These are phyloP conservation scores for Aegotheles bennettii DNA, from an alignment of 2,113 vertebrate species.

Conservation along the genomic window DNA sequence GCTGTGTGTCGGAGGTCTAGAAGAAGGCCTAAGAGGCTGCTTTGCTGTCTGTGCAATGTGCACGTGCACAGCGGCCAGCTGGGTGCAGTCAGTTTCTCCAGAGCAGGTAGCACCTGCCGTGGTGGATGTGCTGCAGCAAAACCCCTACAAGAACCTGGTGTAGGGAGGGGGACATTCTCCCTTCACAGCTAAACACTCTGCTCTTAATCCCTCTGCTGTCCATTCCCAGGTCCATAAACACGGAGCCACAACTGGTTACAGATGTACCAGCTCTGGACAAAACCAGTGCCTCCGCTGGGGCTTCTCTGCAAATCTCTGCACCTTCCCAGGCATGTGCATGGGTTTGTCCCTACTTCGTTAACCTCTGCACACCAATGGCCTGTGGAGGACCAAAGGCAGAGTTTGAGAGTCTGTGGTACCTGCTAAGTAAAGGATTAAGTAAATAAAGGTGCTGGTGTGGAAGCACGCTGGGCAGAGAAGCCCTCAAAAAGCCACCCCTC, in stretches of 20 bases:
- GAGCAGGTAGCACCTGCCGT: accelerated
- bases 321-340: background rate
- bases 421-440: background rate
- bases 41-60: background rate
- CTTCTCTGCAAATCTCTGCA: background rate
- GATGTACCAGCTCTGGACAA: background rate
- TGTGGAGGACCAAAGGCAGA: background rate
- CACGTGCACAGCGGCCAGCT: accelerated
- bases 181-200: background rate
- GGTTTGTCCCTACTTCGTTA: background rate
- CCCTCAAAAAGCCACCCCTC: accelerated
- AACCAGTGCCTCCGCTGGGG: background rate
- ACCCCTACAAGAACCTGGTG: background rate
- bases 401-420: background rate
- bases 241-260: accelerated
- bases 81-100: accelerated
- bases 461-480: accelerated
- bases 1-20: background rate
- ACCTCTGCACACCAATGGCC: background rate
- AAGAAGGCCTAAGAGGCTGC: background rate
- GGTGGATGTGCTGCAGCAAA: background rate
- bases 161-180: background rate
- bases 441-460: background rate
- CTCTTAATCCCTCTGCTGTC: background rate
- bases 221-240: background rate